These are phyloP conservation scores for Monopterus albus DNA, from an alignment of 2,113 vertebrate species.

Conservation along the genomic window DNA sequence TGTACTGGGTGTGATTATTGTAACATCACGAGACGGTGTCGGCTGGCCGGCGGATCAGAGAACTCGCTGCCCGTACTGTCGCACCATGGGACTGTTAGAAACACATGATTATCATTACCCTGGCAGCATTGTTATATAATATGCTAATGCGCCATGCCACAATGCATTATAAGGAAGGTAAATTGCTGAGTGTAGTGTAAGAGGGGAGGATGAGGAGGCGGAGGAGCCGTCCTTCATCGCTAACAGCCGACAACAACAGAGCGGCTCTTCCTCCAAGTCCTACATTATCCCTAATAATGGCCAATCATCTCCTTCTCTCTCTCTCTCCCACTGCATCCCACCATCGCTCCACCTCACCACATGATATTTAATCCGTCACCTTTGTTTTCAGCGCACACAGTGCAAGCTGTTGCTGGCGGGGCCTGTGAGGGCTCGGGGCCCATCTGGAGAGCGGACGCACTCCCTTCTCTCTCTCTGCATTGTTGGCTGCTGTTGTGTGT, in stretches of 20 bases:
- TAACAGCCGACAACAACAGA: conserved; percentile 55
- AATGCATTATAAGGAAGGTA: conserved; percentile 19
- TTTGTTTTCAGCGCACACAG: conserved; percentile 93
- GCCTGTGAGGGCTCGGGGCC: conserved; percentile 82
- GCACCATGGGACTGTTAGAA: background rate
- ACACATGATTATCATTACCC: conserved; percentile 1
- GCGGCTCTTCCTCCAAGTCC: conserved; percentile 53
- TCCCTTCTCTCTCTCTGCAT: conserved; percentile 6
- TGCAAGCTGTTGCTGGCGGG: conserved; percentile 90
- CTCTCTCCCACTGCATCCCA: conserved; percentile 61
- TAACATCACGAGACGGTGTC: too few relatives aligned
- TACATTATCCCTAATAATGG: conserved; percentile 65
- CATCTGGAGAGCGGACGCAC: conserved; percentile 87
- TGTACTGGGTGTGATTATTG: background rate
- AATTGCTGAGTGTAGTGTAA: conserved; percentile 32
- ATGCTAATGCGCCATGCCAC: conserved; percentile 20
- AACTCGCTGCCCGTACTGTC: background rate
- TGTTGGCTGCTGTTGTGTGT: conserved; percentile 29
- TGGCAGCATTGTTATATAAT: conserved; percentile 11
- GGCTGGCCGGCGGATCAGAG: too few relatives aligned
- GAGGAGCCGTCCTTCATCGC: conserved; percentile 46
- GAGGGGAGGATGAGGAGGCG: conserved; percentile 36
- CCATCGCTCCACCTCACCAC: conserved; percentile 75
- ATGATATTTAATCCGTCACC: conserved; percentile 94
- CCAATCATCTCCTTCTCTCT: conserved; percentile 49